A percentile compares a stretch with the other conserved stretches of the same genome.
These are phyloP conservation scores for Spilosoma lubricipeda DNA, from an alignment of 2,888 invertebrate genomes.

Conservation along the genomic window DNA sequence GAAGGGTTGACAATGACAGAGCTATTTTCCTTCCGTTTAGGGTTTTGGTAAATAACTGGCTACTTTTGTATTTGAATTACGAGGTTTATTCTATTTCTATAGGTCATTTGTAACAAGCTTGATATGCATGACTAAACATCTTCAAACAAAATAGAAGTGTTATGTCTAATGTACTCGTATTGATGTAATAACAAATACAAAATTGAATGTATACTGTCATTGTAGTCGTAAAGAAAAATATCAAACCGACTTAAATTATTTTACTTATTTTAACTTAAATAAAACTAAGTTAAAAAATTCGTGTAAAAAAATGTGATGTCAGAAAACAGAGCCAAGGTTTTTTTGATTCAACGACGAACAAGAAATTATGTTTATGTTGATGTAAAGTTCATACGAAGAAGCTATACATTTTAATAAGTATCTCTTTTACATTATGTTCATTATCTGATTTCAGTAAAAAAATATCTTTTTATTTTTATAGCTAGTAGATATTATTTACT, in stretches of 20 bases:
- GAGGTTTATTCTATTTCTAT: not conserved
- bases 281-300: too few species aligned
- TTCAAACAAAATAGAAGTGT: not conserved
- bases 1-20: slow-evolving; percentile 44
- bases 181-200: not conserved
- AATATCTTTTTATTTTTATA: slow-evolving; percentile 12
- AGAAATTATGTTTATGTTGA: too few species aligned
- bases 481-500: slow-evolving; percentile 23
- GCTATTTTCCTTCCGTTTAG: slow-evolving; percentile 38
- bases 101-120: not conserved
- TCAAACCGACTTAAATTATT: too few species aligned
- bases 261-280: too few species aligned
- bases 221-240: too few species aligned
- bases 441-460: too few species aligned
- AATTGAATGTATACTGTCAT: not conserved
- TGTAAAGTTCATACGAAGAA: too few species aligned
- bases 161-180: not conserved
- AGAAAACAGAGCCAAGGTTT: too few species aligned
- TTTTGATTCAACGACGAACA: too few species aligned
- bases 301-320: too few species aligned
- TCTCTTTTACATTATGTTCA: too few species aligned
- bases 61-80: not conserved
- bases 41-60: not conserved
- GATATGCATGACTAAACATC: not conserved
- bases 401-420: too few species aligned